Percentiles rank a stretch among this genome's conserved stretches.
Evolutionary conservation across 2,888 invertebrate genomes (phyloP).

Genomic region (Ramazzottius varieornatus): DNA sequence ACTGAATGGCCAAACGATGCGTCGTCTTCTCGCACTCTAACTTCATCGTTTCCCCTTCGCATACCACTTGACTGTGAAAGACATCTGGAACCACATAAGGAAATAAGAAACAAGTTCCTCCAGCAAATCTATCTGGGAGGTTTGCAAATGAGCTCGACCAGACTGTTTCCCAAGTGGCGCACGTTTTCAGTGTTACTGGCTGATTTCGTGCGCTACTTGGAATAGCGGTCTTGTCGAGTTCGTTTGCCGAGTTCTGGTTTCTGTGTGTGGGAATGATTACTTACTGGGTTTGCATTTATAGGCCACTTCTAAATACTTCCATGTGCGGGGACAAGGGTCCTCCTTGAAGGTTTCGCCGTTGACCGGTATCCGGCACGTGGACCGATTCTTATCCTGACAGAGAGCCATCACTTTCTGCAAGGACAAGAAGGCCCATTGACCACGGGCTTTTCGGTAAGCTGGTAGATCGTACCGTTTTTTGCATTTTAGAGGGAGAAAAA

Average conservation of each 20-base stretch:
- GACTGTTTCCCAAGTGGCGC: no score
- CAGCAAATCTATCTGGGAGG: neutral
- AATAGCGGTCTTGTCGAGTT: no score
- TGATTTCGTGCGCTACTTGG: no score
- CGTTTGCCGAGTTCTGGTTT: neutral
- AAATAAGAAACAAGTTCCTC: conserved; percentile 1
- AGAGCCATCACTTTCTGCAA: conserved; percentile 23
- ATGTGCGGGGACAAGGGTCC: conserved; percentile 26
- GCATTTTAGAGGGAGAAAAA: no score
- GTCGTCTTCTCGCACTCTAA: conserved; percentile 18
- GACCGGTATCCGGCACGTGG: conserved; percentile 19
- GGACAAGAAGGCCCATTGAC: no score
- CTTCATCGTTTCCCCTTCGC: conserved; percentile 21
- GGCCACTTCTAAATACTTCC: conserved; percentile 26
- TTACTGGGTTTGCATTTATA: conserved; percentile 27
- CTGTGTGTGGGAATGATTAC: conserved; percentile 8
- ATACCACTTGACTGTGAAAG: conserved; percentile 22
- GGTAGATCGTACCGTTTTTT: no score
- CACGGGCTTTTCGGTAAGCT: no score
- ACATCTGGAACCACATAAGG: conserved; percentile 17
- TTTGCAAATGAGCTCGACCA: no score
- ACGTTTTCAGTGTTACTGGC: no score
- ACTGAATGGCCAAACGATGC: conserved; percentile 22
- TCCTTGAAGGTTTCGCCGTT: conserved; percentile 22
- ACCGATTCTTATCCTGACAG: conserved; percentile 23